phyloP scores from a whole-genome alignment of 1,140 invertebrate species.

The Agrilus planipennis region DNA sequence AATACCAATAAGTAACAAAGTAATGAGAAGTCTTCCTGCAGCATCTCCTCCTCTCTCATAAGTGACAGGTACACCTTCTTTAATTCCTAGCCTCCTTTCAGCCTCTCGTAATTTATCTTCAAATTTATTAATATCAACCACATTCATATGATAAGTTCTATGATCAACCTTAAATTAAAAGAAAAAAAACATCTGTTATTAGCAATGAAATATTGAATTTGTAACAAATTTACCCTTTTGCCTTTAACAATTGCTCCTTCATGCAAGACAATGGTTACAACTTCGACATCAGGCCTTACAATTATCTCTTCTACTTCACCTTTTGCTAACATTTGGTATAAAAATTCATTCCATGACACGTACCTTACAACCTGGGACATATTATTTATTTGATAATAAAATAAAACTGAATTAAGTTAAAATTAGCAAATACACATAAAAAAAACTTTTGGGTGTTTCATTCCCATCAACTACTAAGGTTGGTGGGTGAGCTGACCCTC shows the following conservation, averaged over 20 bases:
- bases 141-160: slow-evolving; percentile 67
- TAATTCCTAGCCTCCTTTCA: slow-evolving; percentile 69
- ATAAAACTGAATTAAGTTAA: not conserved
- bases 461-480: no score
- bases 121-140: slow-evolving; percentile 68
- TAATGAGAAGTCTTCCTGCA: slow-evolving; percentile 56
- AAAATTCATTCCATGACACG: slow-evolving; percentile 92
- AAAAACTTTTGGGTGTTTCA: no score
- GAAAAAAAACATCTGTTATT: not conserved
- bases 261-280: slow-evolving; percentile 71
- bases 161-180: slow-evolving; percentile 40
- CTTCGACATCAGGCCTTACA: slow-evolving; percentile 68
- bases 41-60: slow-evolving; percentile 68
- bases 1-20: slow-evolving; percentile 52
- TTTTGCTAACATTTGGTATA: slow-evolving; percentile 82
- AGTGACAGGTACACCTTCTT: slow-evolving; percentile 63
- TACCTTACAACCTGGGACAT: slow-evolving; percentile 43
- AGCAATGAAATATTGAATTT: not conserved
- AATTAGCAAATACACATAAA: no score
- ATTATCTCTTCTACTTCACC: slow-evolving; percentile 86
- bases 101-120: slow-evolving; percentile 78
- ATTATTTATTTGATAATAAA: slow-evolving; percentile 3
- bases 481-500: no score
- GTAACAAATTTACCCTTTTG: slow-evolving; percentile 39
- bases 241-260: slow-evolving; percentile 83